Base-by-base conservation (phyloP, 1,140 invertebrate genomes). In the Daktulosphaira vitifoliae region DNA sequence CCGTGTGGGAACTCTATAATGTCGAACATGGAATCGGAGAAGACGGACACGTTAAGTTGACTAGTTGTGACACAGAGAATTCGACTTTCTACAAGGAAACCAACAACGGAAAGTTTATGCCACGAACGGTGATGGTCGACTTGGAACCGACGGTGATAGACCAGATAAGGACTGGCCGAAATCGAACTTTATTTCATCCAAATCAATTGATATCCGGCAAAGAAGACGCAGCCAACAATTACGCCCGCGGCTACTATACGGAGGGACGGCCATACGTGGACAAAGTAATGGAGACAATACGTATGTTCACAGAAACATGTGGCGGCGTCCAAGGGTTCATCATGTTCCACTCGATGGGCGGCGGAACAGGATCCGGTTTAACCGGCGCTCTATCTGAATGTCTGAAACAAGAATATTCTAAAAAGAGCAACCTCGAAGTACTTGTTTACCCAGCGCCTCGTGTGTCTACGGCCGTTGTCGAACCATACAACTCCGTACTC, bases 201-300 rank as follows among this genome's bases (percentile, higher is more conserved):
- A 83, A 86, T 65, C 83, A 87, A 68, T 74, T 92, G 11, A 82
- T 92, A 44, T 87, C 81, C 18, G 88, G 87, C 16, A 89, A 89
- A 71, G 90, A 93, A 75, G 90, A 92, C 75, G 89, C 89, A 1
- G 88, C 89, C 7, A 92, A 90, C 71, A 92, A 92, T 73, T 92
- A 87, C 74, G 87, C 87, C n/a, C 77, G 90, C 15, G 91, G 91
- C 37, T 88, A 90, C 68, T 52, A 66, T 39, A 65, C 68, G 11
- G 42, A 67, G 15, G 84, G 84, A 3, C 42, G 16, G 11, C 7
- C 80, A 81, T 71, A 79, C 81, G 53, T 54, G 26, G 13, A 66
- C 1, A 33, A 26, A 3, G 64, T 54, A 9, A 39, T 67, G 59
- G 59, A 65, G 13, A 37, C 16, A 8, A 8, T 51, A 2, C 33